Evolutionary conservation across 2,113 vertebrate species (phyloP).

Genomic region (Notechis scutatus): DNA sequence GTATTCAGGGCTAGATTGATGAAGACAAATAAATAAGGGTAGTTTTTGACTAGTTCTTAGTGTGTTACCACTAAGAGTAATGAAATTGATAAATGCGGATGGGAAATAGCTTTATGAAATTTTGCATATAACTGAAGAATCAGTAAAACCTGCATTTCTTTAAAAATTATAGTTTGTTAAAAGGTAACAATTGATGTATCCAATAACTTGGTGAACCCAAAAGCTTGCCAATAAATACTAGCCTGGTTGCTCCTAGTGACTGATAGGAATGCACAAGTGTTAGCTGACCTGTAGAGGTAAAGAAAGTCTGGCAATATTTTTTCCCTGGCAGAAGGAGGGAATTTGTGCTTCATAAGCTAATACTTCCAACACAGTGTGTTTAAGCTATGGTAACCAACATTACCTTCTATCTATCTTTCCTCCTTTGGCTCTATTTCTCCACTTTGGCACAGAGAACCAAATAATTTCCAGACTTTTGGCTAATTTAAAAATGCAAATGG

Average conservation of each 20-base stretch:
- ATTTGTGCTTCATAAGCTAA: neutral
- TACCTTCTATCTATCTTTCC: neutral
- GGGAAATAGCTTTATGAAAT: neutral
- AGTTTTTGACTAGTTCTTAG: neutral
- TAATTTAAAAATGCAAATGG: neutral
- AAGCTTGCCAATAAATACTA: neutral
- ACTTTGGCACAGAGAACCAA: neutral
- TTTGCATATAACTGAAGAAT: neutral
- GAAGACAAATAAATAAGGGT: neutral
- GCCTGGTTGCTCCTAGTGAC: neutral
- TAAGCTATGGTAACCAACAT: neutral
- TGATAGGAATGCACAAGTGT: neutral
- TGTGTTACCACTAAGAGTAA: neutral
- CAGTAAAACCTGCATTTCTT: neutral
- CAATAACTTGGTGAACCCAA: neutral
- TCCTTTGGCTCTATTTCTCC: neutral
- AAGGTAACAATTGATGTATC: neutral
- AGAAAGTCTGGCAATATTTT: neutral
- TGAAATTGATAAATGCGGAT: neutral
- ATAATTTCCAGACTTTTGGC: neutral
- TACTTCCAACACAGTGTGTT: neutral
- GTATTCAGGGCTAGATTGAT: neutral
- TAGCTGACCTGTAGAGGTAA: neutral
- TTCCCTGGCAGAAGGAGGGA: neutral
- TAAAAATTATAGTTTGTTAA: neutral